Conservation (phyloP, 2,888 invertebrate genomes). For the Acleris emargana region DNA sequence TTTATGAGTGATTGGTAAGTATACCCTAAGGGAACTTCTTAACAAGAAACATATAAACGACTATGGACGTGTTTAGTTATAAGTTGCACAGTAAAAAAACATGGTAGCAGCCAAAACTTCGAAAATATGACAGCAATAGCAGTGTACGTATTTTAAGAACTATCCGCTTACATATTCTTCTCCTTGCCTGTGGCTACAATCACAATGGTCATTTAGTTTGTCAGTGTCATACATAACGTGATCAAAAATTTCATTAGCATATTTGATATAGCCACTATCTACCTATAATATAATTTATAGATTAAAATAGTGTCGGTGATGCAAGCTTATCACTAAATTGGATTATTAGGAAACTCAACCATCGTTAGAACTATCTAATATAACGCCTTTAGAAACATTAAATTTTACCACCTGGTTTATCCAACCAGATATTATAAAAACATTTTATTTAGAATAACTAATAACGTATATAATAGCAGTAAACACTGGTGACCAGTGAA, state of each 20-base stretch:
- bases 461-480: too few relatives aligned
- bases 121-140: too few relatives aligned
- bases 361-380: neutral
- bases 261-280: conserved; percentile 38
- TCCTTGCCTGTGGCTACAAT: neutral
- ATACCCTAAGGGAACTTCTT: too few relatives aligned
- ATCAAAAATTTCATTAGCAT: conserved; percentile 17
- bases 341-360: conserved; percentile 9
- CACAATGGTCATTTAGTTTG: conserved; percentile 5
- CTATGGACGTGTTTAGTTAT: too few relatives aligned
- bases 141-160: too few relatives aligned
- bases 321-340: conserved; percentile 41
- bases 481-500: neutral
- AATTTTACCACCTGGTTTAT: neutral
- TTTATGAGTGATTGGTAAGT: too few relatives aligned
- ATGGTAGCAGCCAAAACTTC: too few relatives aligned
- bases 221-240: conserved; percentile 1
- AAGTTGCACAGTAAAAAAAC: too few relatives aligned
- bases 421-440: neutral
- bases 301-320: conserved; percentile 40
- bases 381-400: neutral
- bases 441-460: too few relatives aligned
- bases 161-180: too few relatives aligned
- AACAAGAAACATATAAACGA: too few relatives aligned
- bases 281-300: conserved; percentile 34